Evolutionary conservation across 2,113 vertebrate species (phyloP), one percentile per base, ranked within the genome.

Genomic region (Scolopax mira): DNA sequence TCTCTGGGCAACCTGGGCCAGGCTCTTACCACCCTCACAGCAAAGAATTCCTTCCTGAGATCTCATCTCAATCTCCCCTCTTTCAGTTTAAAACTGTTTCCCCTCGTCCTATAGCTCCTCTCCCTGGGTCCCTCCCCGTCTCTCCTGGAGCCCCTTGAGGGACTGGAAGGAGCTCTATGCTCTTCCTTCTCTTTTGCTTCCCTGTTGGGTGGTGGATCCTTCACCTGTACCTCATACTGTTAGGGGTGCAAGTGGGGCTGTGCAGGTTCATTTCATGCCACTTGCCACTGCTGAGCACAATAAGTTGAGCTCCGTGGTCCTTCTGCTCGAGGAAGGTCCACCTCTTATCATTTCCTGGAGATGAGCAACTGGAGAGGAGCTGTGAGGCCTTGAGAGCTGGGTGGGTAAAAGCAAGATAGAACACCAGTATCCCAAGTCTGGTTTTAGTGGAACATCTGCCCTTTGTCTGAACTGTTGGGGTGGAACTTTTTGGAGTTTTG

Each of bases 161-260:
- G 28, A 52, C 27, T 28, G 51, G 25, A 52, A 52, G 25, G 51
- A 25, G 25, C 25, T 52, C 51, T 52, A 52, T 28, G 27, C 8
- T 52, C 51, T 52, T 16, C 27, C 15, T 9, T 15, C 27, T 15
- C 51, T 52, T 52, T 28, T 52, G 51, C 31, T 71, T 46, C 52
- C 7, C n/a, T 28, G 4, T 15, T 28, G 33, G 44, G 7, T 57
- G 2, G 0, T 5, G 14, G 25, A 51, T 72, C 49, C 35, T 52
- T 44, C n/a, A 10, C 11, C 30, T 88, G 48, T 39, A 35, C 35
- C 64, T 81, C 18, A 2, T 22, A 39, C 75, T 70, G 9, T 27
- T 90, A 48, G 55, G 52, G 52, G 19, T 6, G 23, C 23, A 2
- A 12, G 4, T 51, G 37, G 57, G 39, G 52, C 0, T 0, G 11